A percentile compares a stretch with the other conserved stretches of the same genome.
Conservation (phyloP, 2,888 invertebrate species). For the Leucophenga montana region DNA sequence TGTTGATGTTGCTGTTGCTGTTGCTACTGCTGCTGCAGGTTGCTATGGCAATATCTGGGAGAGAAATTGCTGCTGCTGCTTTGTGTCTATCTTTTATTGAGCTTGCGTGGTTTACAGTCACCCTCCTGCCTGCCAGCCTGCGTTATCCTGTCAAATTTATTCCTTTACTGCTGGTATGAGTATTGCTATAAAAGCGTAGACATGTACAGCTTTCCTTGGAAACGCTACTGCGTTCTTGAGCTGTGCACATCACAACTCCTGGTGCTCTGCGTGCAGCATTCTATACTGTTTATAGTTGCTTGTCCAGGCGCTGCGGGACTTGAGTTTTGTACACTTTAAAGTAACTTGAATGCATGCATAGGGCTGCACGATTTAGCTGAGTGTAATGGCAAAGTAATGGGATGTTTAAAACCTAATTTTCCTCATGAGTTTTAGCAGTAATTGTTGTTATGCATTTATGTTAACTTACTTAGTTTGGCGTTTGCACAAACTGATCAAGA, state of each 20-base stretch:
- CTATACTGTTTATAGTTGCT: too few species aligned
- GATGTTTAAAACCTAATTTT: too few species aligned
- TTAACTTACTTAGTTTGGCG: too few species aligned
- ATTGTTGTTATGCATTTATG: too few species aligned
- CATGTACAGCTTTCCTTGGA: constrained; percentile 56
- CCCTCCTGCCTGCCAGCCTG: not conserved
- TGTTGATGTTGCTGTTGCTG: not conserved
- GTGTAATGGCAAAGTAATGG: too few species aligned
- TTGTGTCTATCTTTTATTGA: not conserved
- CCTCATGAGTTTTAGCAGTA: too few species aligned
- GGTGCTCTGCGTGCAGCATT: not conserved
- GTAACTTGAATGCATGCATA: too few species aligned
- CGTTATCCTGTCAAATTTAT: constrained; percentile 1
- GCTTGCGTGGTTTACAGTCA: constrained; percentile 23
- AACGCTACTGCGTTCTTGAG: constrained; percentile 49
- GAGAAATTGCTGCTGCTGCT: constrained; percentile 37
- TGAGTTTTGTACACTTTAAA: too few species aligned
- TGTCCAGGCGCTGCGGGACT: not conserved
- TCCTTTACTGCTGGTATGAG: constrained; percentile 21
- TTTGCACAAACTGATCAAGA: too few species aligned
- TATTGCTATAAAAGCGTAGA: constrained; percentile 60
- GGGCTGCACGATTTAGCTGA: too few species aligned
- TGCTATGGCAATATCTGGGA: constrained; percentile 65
- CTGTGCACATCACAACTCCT: constrained; percentile 45
- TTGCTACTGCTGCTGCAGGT: constrained; percentile 43